These are phyloP conservation scores for Gadus macrocephalus DNA, from an alignment of 2,113 vertebrate species.

Conservation along the genomic window DNA sequence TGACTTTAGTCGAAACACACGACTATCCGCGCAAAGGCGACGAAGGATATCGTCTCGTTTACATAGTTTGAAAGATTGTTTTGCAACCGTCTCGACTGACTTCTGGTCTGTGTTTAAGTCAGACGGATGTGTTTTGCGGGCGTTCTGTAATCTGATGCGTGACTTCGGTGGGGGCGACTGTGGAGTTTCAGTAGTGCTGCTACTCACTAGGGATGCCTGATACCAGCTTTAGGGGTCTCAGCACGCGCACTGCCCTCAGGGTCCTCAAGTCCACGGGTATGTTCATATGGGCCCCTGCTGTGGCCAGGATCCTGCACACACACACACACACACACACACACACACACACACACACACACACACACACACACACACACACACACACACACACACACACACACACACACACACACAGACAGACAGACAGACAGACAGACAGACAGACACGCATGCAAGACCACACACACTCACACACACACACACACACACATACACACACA, in stretches of 20 bases:
- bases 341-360: constrained; percentile 21
- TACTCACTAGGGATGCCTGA: constrained; percentile 95
- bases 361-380: constrained; percentile 14
- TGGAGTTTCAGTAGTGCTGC: not conserved
- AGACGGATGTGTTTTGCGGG: too few relatives aligned
- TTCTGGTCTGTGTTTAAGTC: too few relatives aligned
- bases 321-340: constrained; percentile 22
- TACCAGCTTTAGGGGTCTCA: constrained; percentile 94
- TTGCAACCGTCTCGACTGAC: too few relatives aligned
- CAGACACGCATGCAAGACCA: not conserved
- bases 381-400: not conserved
- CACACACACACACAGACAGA: not conserved
- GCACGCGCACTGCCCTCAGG: constrained; percentile 88
- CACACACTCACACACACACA: constrained; percentile 9
- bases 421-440: constrained; percentile 5
- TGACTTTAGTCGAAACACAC: too few relatives aligned
- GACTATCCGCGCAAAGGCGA: too few relatives aligned
- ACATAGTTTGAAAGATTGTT: too few relatives aligned
- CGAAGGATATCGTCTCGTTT: too few relatives aligned
- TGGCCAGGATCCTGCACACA: constrained; percentile 88
- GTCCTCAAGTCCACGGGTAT: constrained; percentile 95
- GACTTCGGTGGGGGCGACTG: too few relatives aligned
- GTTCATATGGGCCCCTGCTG: constrained; percentile 93
- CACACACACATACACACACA: constrained; percentile 19
- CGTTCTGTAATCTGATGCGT: too few relatives aligned